phyloP scores from a whole-genome alignment of 2,888 invertebrate genomes.

The Euzetes globulus region DNA sequence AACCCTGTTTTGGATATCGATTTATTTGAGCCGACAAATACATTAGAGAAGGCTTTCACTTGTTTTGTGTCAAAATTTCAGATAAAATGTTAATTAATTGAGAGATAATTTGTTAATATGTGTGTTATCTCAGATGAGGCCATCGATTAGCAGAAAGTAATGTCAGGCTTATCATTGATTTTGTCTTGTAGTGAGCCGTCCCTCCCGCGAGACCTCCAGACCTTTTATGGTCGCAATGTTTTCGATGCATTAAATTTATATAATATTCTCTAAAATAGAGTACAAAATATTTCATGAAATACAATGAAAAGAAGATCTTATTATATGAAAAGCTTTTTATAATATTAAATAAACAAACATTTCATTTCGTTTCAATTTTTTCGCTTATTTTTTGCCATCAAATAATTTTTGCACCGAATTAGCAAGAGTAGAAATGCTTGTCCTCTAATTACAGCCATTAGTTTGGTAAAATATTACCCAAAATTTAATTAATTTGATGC shows the following conservation, averaged over 20 bases:
- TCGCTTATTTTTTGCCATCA: too few species aligned
- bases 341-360: background rate
- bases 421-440: too few species aligned
- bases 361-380: background rate
- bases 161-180: background rate
- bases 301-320: background rate
- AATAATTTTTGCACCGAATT: too few species aligned
- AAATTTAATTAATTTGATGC: too few species aligned
- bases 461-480: too few species aligned
- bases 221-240: background rate
- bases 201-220: background rate
- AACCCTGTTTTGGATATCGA: background rate
- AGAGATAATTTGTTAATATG: background rate
- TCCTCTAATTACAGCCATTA: too few species aligned
- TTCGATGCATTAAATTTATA: background rate
- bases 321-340: background rate
- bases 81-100: slow-evolving; percentile 12
- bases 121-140: background rate
- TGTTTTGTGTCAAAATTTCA: background rate
- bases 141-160: background rate
- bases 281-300: background rate
- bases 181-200: background rate
- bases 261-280: background rate
- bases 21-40: background rate
- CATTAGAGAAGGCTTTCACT: background rate